Conservation (phyloP, 2,113 vertebrate genomes). For the Alligator mississippiensis region DNA sequence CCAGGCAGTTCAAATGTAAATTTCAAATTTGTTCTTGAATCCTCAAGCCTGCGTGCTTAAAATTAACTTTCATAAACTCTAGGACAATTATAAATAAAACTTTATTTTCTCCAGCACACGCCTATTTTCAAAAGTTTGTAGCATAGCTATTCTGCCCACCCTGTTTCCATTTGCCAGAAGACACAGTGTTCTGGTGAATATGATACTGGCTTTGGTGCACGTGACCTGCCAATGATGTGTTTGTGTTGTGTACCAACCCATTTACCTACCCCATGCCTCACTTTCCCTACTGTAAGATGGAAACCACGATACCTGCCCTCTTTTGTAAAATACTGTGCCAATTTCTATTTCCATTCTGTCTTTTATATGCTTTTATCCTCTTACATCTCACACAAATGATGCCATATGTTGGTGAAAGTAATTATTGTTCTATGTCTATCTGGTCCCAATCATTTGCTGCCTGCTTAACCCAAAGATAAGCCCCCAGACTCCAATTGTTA, state of each 20-base stretch:
- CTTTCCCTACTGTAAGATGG: not conserved
- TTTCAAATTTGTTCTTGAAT: too few relatives aligned
- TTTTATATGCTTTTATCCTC: slow-evolving; percentile 7
- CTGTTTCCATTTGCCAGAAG: not conserved
- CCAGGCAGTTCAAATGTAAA: too few relatives aligned
- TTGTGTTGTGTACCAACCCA: not conserved
- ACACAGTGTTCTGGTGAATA: not conserved
- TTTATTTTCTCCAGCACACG: too few relatives aligned
- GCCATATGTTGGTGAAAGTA: not conserved
- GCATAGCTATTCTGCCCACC: not conserved
- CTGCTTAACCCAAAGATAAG: not conserved
- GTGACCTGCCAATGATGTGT: not conserved
- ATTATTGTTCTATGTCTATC: not conserved
- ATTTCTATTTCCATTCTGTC: not conserved
- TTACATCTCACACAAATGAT: not conserved
- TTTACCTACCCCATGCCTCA: not conserved
- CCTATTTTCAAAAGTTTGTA: too few relatives aligned
- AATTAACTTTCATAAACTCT: too few relatives aligned
- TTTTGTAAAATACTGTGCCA: not conserved
- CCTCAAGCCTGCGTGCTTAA: too few relatives aligned
- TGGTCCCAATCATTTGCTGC: not conserved
- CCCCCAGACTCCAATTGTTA: not conserved
- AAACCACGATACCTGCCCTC: not conserved
- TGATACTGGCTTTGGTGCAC: not conserved
- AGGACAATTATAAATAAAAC: too few relatives aligned